phyloP scores from a whole-genome alignment of 2,888 invertebrate species.

The Sycophila texana region DNA sequence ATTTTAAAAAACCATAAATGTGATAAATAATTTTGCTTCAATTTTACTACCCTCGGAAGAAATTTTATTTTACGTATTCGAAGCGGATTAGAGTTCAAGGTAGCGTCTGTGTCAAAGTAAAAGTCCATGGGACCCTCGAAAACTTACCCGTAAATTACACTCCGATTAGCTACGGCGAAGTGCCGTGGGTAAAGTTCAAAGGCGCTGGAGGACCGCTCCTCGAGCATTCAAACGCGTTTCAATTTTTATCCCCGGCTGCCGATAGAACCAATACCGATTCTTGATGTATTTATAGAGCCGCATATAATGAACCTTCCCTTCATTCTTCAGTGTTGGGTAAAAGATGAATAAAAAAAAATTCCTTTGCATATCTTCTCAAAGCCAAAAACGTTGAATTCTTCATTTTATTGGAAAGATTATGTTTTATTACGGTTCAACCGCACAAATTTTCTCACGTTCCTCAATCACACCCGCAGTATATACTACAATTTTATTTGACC shows the following conservation, averaged over 20 bases:
- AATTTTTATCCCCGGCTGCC: conserved; percentile 37
- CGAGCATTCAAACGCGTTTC: conserved; percentile 22
- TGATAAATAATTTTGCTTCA: no score
- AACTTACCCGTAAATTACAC: conserved; percentile 60
- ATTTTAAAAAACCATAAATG: no score
- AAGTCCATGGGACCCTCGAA: conserved; percentile 47
- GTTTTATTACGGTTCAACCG: background rate
- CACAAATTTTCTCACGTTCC: background rate
- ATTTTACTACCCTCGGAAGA: no score
- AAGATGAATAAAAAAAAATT: conserved; percentile 25
- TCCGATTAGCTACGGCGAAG: conserved; percentile 58
- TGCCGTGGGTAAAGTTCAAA: conserved; percentile 43
- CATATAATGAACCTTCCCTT: conserved; percentile 18
- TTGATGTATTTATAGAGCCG: conserved; percentile 34
- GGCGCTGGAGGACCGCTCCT: conserved; percentile 17
- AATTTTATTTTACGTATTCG: no score
- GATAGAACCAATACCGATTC: background rate
- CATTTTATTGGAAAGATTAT: background rate
- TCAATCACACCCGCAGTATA: background rate
- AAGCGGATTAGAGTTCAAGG: conserved; percentile 20
- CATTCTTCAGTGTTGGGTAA: conserved; percentile 44
- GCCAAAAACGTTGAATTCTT: background rate
- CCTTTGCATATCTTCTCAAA: conserved; percentile 9
- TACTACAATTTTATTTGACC: background rate
- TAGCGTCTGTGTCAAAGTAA: conserved; percentile 2